These are phyloP conservation scores for Eptatretus burgeri DNA, from an alignment of 2,113 vertebrate species.

Conservation along the genomic window DNA sequence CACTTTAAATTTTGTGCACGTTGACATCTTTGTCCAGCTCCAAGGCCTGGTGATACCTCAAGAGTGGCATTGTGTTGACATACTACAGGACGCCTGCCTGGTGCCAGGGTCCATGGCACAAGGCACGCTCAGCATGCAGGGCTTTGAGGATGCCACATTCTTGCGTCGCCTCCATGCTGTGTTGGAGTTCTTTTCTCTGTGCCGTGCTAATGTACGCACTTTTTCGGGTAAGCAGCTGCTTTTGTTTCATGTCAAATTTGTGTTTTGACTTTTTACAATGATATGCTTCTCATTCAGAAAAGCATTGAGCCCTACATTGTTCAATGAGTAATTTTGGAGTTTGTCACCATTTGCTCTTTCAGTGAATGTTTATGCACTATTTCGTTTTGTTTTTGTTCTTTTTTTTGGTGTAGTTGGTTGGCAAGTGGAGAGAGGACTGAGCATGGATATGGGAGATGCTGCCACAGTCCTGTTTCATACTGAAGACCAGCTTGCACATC, in stretches of 20 bases:
- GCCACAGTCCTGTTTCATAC: constrained; percentile 17
- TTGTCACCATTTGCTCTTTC: background rate
- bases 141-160: constrained; percentile 81
- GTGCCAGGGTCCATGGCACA: constrained; percentile 67
- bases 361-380: background rate
- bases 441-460: too few species aligned
- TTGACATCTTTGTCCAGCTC: constrained; percentile 22
- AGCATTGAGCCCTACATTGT: background rate
- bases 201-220: constrained; percentile 60
- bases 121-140: constrained; percentile 34
- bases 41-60: constrained; percentile 66
- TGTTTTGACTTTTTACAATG: background rate
- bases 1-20: constrained; percentile 5
- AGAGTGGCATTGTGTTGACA: constrained; percentile 72
- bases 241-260: background rate
- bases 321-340: background rate
- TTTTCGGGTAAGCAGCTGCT: constrained; percentile 33
- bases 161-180: constrained; percentile 76
- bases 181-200: constrained; percentile 72
- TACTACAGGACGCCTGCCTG: constrained; percentile 54
- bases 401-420: background rate
- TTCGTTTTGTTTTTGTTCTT: background rate
- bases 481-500: constrained; percentile 83
- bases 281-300: too few species aligned
- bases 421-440: background rate